These are phyloP conservation scores for Stenurella melanura DNA, from an alignment of 2,888 invertebrate species.

Conservation along the genomic window DNA sequence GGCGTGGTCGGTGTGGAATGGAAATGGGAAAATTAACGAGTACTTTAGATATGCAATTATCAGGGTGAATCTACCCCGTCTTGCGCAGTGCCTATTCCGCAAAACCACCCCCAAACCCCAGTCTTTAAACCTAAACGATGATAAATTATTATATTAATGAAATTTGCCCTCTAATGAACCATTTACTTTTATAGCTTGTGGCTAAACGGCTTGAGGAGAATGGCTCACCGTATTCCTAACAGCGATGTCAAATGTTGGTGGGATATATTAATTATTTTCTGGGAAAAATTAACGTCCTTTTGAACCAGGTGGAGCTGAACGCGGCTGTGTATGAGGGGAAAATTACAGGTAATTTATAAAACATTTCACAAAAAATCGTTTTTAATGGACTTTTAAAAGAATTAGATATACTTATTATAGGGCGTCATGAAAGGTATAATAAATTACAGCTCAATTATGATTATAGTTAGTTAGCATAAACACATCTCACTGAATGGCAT, in stretches of 20 bases:
- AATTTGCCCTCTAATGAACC: conserved; percentile 53
- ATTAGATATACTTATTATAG: background rate
- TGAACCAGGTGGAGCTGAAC: background rate
- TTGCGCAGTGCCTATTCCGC: background rate
- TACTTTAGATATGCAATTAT: conserved; percentile 57
- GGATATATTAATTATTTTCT: conserved; percentile 22
- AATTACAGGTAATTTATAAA: conserved; percentile 1
- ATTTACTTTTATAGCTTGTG: conserved; percentile 48
- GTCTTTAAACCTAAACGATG: conserved; percentile 32
- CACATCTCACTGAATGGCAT: background rate
- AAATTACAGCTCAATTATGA: background rate
- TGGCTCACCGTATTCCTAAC: conserved; percentile 3
- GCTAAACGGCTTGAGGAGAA: conserved; percentile 12
- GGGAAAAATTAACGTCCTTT: conserved; percentile 25
- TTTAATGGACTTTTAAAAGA: background rate
- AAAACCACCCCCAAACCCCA: conserved; percentile 8
- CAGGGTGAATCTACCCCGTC: conserved; percentile 23
- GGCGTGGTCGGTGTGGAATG: conserved; percentile 50
- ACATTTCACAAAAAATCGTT: background rate
- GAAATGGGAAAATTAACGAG: conserved; percentile 58
- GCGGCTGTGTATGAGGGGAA: background rate
- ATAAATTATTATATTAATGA: conserved; percentile 49
- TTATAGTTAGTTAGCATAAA: background rate
- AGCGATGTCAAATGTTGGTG: conserved; percentile 9
- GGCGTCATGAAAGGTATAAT: background rate